A percentile compares a stretch with the other conserved stretches of the same genome.
Conservation (phyloP, 2,797 vertebrate species). For the Denticeps clupeoides region DNA sequence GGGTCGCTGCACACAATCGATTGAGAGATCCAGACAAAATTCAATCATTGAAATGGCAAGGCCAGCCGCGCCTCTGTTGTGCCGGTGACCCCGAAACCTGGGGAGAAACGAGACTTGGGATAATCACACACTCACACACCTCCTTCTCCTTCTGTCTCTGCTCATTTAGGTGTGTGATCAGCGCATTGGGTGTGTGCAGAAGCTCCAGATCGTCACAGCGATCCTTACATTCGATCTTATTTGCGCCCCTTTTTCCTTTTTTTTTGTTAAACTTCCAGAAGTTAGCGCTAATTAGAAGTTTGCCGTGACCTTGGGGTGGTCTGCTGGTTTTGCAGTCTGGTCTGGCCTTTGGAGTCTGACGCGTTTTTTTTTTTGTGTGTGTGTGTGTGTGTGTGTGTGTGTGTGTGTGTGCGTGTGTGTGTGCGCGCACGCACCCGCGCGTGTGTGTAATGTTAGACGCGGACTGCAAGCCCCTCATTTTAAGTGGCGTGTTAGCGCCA, state of each 20-base stretch:
- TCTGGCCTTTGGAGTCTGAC: slow-evolving; percentile 29
- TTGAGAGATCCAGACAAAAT: slow-evolving; percentile 56
- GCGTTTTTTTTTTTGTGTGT: slow-evolving; percentile 13
- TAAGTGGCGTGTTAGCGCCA: slow-evolving; percentile 40
- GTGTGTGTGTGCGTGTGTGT: slow-evolving; percentile 7
- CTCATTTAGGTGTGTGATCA: slow-evolving; percentile 32
- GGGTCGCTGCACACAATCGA: slow-evolving; percentile 61
- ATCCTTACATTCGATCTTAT: too few species aligned
- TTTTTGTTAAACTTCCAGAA: too few species aligned
- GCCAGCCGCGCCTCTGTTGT: slow-evolving; percentile 41
- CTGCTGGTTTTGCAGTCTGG: too few species aligned
- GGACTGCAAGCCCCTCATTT: slow-evolving; percentile 53
- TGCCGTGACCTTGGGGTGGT: too few species aligned
- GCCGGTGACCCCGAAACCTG: slow-evolving; percentile 50
- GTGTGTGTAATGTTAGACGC: slow-evolving; percentile 49
- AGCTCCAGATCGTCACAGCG: too few species aligned
- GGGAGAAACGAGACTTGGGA: slow-evolving; percentile 39
- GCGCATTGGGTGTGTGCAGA: too few species aligned
- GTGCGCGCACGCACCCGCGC: too few species aligned
- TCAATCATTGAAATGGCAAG: slow-evolving; percentile 62
- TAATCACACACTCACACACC: slow-evolving; percentile 51
- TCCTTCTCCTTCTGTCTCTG: slow-evolving; percentile 3
- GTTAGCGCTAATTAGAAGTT: too few species aligned
- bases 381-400: slow-evolving; percentile 16
- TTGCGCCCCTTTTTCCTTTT: too few species aligned